Percentiles rank a stretch among this genome's conserved stretches.
Evolutionary conservation across 2,888 invertebrate genomes (phyloP).

Genomic region (Plutella xylostella): DNA sequence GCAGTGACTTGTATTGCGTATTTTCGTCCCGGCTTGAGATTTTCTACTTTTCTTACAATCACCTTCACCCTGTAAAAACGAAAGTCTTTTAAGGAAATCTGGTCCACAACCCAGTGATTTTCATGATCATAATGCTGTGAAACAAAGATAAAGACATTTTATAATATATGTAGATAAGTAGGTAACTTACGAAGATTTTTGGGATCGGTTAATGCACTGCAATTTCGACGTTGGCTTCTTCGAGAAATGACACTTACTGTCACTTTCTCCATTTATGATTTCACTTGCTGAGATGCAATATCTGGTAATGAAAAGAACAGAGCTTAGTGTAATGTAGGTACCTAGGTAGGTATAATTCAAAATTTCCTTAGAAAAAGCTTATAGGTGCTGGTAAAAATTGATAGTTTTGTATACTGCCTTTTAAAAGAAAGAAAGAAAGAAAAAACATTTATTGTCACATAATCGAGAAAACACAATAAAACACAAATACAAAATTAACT

Average conservation of each 20-base stretch:
- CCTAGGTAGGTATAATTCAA: no score
- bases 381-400: no score
- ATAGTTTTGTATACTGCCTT: no score
- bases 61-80: conserved; percentile 34
- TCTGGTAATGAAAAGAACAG: conserved; percentile 31
- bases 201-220: conserved; percentile 39
- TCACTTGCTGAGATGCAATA: conserved; percentile 47
- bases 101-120: neutral
- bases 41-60: conserved; percentile 44
- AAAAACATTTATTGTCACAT: no score
- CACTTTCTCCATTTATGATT: conserved; percentile 28
- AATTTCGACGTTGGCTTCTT: conserved; percentile 28
- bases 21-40: conserved; percentile 45
- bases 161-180: conserved; percentile 6
- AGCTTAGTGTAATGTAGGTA: no score
- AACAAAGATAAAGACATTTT: neutral
- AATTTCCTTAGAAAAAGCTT: no score
- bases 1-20: conserved; percentile 55
- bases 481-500: no score
- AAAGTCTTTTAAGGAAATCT: neutral
- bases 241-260: conserved; percentile 27
- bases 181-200: conserved; percentile 18
- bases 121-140: neutral
- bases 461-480: no score
- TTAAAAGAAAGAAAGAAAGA: no score